Base-by-base conservation (phyloP, 53 echinoderm and acorn worm species). In the Temnopleurus reevesii region DNA sequence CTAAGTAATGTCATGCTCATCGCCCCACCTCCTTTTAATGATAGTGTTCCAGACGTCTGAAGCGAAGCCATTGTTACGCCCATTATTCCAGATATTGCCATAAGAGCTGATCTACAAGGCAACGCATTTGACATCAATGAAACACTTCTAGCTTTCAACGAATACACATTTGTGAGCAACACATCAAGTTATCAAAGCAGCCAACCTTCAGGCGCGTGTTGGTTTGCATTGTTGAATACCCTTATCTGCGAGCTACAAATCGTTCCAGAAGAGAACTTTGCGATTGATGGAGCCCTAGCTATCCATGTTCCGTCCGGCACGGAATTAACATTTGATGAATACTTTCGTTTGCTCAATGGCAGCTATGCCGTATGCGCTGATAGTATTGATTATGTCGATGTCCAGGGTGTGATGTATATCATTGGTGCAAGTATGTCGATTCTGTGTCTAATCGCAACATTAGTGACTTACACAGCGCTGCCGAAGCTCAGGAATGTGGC, bases 401-500 rank as follows among this genome's bases (percentile, higher is more conserved):
- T 88, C 13, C 81, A 47, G 38, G 46, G 63, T 18, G 81, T 91
- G 8, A 49, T 81, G 59, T 91, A 88, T 33, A 77, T 71, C 0
- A 46, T 84, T 21, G 90, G 92, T 15, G 90, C 83, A 3, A 82
- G 35, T 19, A 51, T 90, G 49, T 93, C 95, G 17, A 31, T 95
- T 13, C 34, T 92, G 12, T 92, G 71, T 35, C 76, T 95, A 7
- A 1, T 92, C 17, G 83, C 89, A 8, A 95, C 92, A 17, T 65
- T 95, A 45, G 27, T 92, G 7, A 93, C 92, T 13, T 93, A 93
- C 65, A 76, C 77, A 24, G 36, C 51, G 4, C 92, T 95, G 18
- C 81, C 90, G 15, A 61, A 89, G 43, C 81, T 95, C 9, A 92
- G 95, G 47, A 95, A 93, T 45, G 66, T 89, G 18, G 91, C 93